Evolutionary conservation across 2,113 vertebrate genomes (phyloP), one percentile per base, ranked within the genome.

Genomic region (Hippocampus guttulatus): DNA sequence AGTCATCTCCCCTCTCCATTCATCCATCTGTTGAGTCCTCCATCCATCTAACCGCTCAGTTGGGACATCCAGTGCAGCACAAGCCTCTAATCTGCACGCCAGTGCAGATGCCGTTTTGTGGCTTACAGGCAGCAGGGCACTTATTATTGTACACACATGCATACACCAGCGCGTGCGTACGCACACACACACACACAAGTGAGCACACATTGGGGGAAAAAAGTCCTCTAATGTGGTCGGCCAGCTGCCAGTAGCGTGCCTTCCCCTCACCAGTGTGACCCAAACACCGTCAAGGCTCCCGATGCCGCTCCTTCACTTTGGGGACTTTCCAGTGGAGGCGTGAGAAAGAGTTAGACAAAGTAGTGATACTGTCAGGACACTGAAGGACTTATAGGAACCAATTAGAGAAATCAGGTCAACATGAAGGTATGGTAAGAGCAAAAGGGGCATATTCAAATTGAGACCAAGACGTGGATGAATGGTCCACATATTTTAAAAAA

Each of bases 171-270:
- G 33, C 33, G 33, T 38, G 33, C 33, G 33, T 23, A 70, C 73
- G 76, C 27, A 70, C 73, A 77, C 78, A 81, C 84, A 85, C 60
- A 70, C 57, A 81, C 71, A 64, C 62, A 52, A 64, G 41, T 66
- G 41, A 64, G 71, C 38, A 83, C 81, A 87, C 79, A 88, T 76
- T 81, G 45, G 58, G 58, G 27, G 57, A n/a, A 64, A 64, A 80
- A 67, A 73, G 67, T 80, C 84, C 86, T 93, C 89, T 93, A 67
- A 93, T 93, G 92, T 93, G 92, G 92, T 91, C 77, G 81, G 80
- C 82, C 92, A 92, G 91, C 91, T 93, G 92, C 92, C 83, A 87
- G 88, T 91, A 87, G 88, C 87, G 85, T 92, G 90, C 89, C 90
- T 92, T 87, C 78, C 82, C 83, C 81, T 87, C 87, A 86, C 89